Conservation (phyloP, 2,113 vertebrate species). For the Sceloporus tristichus region DNA sequence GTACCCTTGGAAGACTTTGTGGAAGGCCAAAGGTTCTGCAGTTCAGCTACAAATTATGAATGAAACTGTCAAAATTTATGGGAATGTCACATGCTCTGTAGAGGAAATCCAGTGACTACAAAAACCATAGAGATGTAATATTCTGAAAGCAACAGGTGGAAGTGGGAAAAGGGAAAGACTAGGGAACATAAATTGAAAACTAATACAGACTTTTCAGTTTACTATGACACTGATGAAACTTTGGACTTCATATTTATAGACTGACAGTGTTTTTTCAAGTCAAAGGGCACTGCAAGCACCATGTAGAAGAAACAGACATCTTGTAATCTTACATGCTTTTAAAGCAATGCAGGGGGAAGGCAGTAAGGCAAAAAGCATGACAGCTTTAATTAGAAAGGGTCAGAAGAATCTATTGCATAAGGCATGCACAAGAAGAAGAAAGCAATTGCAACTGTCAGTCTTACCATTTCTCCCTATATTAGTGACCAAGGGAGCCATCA, state of each 20-base stretch:
- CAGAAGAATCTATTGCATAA: conserved; percentile 76
- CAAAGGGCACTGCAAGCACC: conserved; percentile 79
- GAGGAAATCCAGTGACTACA: conserved; percentile 55
- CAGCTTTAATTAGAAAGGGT: conserved; percentile 77
- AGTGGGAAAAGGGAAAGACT: background rate
- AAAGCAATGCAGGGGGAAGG: conserved; percentile 82
- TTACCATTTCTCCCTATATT: conserved; percentile 89
- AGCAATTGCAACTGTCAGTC: conserved; percentile 78
- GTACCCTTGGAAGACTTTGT: too few relatives aligned
- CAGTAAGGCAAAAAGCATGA: conserved; percentile 79
- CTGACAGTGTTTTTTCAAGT: conserved; percentile 74
- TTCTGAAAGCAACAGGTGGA: conserved; percentile 50
- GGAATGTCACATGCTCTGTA: conserved; percentile 55
- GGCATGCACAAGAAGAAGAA: conserved; percentile 83
- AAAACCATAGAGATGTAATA: conserved; percentile 46
- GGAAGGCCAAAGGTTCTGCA: too few relatives aligned
- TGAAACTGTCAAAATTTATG: background rate
- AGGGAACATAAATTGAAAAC: conserved; percentile 42
- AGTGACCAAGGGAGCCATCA: conserved; percentile 85
- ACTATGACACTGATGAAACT: conserved; percentile 80
- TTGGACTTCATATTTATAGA: conserved; percentile 76
- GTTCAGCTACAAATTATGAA: background rate
- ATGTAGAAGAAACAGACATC: conserved; percentile 70
- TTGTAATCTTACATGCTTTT: conserved; percentile 81
- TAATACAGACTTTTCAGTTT: conserved; percentile 76